Base-by-base conservation (phyloP, 2,113 vertebrate genomes). In the Sprattus sprattus region DNA sequence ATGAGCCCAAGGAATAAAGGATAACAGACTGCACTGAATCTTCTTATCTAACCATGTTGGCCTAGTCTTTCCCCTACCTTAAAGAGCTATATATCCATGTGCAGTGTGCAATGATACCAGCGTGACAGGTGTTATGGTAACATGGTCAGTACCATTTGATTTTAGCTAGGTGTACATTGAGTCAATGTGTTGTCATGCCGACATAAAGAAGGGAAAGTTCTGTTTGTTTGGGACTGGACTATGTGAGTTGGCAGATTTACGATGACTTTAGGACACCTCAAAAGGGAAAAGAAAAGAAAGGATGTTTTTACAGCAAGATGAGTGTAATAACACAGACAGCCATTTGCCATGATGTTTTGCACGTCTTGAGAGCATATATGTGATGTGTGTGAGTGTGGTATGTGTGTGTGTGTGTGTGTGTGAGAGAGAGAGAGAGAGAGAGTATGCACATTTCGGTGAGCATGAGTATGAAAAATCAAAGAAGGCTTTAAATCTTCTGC, bases 401-500 rank as follows among this genome's bases (percentile, higher is more conserved):
- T 32, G 25, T 71, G 22, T 67, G 64, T 28, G 25, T 32, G 64
- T 71, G 64, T 28, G n/a, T 28, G 64, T 32, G 8, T 25, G 60
- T 25, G 20, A 64, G 18, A 64, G 20, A 5, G n/a, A 71, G 64
- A 71, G 64, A 71, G 64, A 28, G 22, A 71, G 6, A 9, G n/a
- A 39, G 71, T 39, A 78, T 78, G 64, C 25, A 32, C 71, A 39
- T 78, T 39, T 78, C 28, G 15, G 13, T 78, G 32, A 78, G 71
- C 71, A 78, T 0, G 28, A 39, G 25, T 18, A 78, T 39, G 84
- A 84, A 82, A 85, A 92, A 92, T 91, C 87, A 90, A 92, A 91
- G 92, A 89, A 90, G 32, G 90, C 89, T 87, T 88, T 88, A 88
- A 91, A 91, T 93, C 90, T 88, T 64, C 87, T 85, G 82, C 84